Evolutionary conservation across 2,797 vertebrate genomes (phyloP).

Genomic region (Sylvia borin): DNA sequence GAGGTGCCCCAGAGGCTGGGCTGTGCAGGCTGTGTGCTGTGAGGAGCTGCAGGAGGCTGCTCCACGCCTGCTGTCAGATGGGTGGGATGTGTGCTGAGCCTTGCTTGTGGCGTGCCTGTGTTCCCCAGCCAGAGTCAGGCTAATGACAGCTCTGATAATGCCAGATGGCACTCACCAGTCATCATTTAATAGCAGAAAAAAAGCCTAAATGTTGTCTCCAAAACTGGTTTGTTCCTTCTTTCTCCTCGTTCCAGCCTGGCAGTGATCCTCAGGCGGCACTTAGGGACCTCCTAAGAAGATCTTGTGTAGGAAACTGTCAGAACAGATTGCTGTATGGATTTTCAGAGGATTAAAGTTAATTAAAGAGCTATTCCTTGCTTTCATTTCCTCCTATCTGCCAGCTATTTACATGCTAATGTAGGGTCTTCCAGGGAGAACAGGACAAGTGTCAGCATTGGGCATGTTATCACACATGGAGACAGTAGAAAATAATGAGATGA

Average conservation of each 20-base stretch:
- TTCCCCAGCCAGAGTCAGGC: neutral
- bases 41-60: neutral
- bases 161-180: conserved; percentile 37
- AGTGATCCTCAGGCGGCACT: conserved; percentile 26
- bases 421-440: conserved; percentile 64
- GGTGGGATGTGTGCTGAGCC: neutral
- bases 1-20: neutral
- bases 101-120: neutral
- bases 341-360: conserved; percentile 85
- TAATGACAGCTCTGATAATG: conserved; percentile 51
- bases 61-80: fast-evolving
- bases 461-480: conserved; percentile 57
- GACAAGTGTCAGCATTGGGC: conserved; percentile 67
- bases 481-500: conserved; percentile 67
- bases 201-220: conserved; percentile 18
- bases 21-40: fast-evolving
- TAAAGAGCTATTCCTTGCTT: conserved; percentile 79
- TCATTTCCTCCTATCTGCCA: conserved; percentile 76
- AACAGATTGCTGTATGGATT: conserved; percentile 76
- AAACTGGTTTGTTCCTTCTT: neutral
- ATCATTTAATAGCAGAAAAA: conserved; percentile 5
- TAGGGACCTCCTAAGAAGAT: conserved; percentile 70
- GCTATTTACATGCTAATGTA: conserved; percentile 84
- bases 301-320: conserved; percentile 58
- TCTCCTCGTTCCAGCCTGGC: conserved; percentile 19